Conservation (phyloP, 2,888 invertebrate species). For the Epinotia bilunana region DNA sequence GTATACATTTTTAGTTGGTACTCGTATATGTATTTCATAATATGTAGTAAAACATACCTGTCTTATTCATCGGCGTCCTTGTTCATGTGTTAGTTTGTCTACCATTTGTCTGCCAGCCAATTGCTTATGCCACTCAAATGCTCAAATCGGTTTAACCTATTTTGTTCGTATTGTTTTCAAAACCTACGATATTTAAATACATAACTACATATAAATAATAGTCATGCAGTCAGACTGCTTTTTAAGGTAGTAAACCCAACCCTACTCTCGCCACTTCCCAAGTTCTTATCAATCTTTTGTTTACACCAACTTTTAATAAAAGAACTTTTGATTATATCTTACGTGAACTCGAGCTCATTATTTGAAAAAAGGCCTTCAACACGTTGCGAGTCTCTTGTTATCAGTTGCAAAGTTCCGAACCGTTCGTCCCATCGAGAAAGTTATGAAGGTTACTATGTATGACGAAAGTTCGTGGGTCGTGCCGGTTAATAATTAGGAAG, state of each 20-base stretch:
- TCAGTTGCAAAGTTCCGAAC: conserved; percentile 31
- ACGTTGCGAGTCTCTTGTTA: conserved; percentile 30
- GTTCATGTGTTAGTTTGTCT: too few species aligned
- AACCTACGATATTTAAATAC: too few species aligned
- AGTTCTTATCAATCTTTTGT: conserved; percentile 32
- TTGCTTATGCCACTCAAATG: too few species aligned
- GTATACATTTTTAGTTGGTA: too few species aligned
- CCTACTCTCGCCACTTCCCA: conserved; percentile 10
- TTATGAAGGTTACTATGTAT: conserved; percentile 30
- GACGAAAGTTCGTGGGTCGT: conserved; percentile 22
- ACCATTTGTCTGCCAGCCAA: too few species aligned
- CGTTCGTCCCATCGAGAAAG: conserved; percentile 25
- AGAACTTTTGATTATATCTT: conserved; percentile 37
- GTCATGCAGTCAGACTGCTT: background rate
- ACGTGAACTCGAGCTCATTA: conserved; percentile 36
- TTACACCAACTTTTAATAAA: conserved; percentile 41
- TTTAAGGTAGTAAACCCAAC: background rate
- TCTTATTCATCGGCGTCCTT: too few species aligned
- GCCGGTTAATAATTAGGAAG: conserved; percentile 28
- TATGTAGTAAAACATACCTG: too few species aligned
- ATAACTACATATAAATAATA: too few species aligned
- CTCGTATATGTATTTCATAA: too few species aligned
- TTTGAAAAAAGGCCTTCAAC: conserved; percentile 43
- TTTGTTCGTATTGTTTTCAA: too few species aligned
- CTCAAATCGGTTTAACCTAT: too few species aligned